Evolutionary conservation across 1,140 invertebrate species (phyloP).

Genomic region (Berghia stephanieae): DNA sequence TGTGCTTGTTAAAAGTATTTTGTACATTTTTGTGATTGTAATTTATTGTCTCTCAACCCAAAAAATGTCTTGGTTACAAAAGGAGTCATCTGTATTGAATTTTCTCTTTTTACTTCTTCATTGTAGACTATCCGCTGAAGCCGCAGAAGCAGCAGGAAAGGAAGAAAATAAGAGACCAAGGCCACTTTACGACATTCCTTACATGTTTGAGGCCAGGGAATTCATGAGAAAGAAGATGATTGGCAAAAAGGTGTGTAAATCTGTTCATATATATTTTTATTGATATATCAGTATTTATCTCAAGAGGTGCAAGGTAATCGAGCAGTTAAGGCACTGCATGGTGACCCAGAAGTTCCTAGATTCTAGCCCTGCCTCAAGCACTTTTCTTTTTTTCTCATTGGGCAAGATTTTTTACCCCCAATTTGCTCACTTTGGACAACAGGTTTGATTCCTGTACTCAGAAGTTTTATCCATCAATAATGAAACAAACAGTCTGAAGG

Average conservation of each 20-base stretch:
- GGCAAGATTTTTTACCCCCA: too few species aligned
- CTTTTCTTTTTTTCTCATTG: too few species aligned
- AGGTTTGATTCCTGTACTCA: too few species aligned
- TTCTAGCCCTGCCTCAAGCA: too few species aligned
- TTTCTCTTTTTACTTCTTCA: background rate
- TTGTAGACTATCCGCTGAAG: constrained; percentile 34
- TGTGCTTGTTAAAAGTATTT: background rate
- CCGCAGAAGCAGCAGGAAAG: constrained; percentile 32
- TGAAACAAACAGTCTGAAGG: too few species aligned
- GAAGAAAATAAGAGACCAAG: constrained; percentile 73
- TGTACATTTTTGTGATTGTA: background rate
- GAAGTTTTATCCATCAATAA: too few species aligned
- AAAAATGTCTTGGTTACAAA: background rate
- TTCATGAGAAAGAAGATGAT: constrained; percentile 95
- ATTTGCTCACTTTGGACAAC: too few species aligned
- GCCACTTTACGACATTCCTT: constrained; percentile 96
- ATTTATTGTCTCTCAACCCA: background rate
- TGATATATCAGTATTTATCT: too few species aligned
- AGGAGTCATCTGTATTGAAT: background rate
- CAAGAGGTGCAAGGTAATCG: too few species aligned
- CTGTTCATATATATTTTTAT: too few species aligned
- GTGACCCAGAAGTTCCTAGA: too few species aligned
- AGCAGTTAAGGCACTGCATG: too few species aligned
- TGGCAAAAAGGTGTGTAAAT: constrained; percentile 81
- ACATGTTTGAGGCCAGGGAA: constrained; percentile 98